Conservation (phyloP, 2,113 vertebrate species). For the Larimichthys polyactis region DNA sequence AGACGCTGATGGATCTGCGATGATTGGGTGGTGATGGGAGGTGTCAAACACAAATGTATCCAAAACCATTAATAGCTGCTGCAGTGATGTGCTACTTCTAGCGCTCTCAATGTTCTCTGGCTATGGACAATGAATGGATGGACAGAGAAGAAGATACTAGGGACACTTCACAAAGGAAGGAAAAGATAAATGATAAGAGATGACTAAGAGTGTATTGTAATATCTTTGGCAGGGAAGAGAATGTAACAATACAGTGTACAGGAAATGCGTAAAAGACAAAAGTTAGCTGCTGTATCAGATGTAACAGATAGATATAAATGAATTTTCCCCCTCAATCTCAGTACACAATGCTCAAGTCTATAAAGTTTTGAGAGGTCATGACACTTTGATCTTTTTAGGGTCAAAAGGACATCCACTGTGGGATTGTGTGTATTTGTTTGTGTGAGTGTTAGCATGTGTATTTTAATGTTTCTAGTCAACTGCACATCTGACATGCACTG, state of each 20-base stretch:
- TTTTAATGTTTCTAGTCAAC: constrained; percentile 46
- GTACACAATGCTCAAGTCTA: constrained; percentile 28
- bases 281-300: constrained; percentile 16
- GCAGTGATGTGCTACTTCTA: neutral
- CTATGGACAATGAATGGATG: neutral
- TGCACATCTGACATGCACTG: constrained; percentile 58
- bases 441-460: constrained; percentile 11
- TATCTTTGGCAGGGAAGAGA: neutral
- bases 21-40: too few relatives aligned
- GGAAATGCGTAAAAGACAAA: constrained; percentile 4
- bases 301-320: constrained; percentile 3
- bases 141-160: neutral
- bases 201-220: neutral
- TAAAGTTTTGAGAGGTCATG: constrained; percentile 42
- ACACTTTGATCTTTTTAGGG: constrained; percentile 22
- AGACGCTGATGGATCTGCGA: too few relatives aligned
- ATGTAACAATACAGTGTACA: neutral
- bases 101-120: too few relatives aligned
- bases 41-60: neutral
- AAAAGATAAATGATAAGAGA: neutral
- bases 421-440: constrained; percentile 1
- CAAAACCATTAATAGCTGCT: neutral
- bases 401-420: constrained; percentile 40
- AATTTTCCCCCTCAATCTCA: neutral
- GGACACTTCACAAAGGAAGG: neutral